Evolutionary conservation across 2,888 invertebrate species (phyloP).

Genomic region (Synergus laeviventris): DNA sequence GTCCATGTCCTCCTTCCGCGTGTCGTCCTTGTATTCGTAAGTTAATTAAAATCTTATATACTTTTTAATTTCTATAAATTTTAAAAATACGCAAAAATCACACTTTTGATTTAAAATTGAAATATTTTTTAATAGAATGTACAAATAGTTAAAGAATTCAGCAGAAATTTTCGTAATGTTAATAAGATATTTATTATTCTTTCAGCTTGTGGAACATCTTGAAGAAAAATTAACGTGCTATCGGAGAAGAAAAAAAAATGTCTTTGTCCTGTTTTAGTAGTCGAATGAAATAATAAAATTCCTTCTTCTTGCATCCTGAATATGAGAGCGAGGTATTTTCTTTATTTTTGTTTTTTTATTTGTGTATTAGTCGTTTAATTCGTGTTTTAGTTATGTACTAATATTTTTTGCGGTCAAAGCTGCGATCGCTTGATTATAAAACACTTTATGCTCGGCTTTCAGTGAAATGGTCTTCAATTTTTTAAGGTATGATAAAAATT

Average conservation of each 20-base stretch:
- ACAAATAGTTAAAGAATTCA: too few species aligned
- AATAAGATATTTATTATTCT: background rate
- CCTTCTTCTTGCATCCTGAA: background rate
- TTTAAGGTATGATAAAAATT: background rate
- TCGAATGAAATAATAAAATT: background rate
- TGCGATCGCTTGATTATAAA: background rate
- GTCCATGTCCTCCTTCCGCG: conserved; percentile 54
- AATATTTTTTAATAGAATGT: background rate
- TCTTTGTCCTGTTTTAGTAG: background rate
- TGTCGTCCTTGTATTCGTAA: conserved; percentile 60
- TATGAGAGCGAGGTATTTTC: background rate
- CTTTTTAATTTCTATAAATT: background rate
- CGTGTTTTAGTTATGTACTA: too few species aligned
- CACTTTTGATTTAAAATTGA: background rate
- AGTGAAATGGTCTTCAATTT: background rate
- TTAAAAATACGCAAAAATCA: background rate
- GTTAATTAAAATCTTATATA: conserved; percentile 41
- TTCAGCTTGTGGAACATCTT: background rate
- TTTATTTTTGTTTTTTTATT: background rate
- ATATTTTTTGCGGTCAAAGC: conserved; percentile 2
- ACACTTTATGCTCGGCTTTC: background rate
- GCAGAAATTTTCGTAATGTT: background rate
- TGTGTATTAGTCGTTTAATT: background rate
- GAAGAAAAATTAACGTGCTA: background rate
- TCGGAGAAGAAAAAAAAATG: background rate